These are phyloP conservation scores for Champsocephalus gunnari DNA, from an alignment of 2,797 vertebrate genomes.

Conservation along the genomic window DNA sequence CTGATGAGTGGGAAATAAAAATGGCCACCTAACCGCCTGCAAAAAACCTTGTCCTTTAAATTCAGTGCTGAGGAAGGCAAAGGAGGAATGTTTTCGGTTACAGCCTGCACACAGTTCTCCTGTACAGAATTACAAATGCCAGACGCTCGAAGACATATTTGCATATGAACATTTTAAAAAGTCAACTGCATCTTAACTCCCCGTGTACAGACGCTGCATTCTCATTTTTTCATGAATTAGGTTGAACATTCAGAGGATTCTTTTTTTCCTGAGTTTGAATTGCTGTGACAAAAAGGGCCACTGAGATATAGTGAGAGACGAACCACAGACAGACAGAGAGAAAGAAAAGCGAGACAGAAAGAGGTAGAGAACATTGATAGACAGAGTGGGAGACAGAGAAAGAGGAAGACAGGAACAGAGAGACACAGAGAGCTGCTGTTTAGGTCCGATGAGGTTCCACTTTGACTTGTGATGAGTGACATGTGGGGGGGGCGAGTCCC, in stretches of 20 bases:
- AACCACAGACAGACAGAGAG: constrained; percentile 44
- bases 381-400: constrained; percentile 46
- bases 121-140: constrained; percentile 91
- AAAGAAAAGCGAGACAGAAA: constrained; percentile 63
- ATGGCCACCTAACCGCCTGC: constrained; percentile 83
- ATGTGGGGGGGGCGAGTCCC: constrained; percentile 87
- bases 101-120: constrained; percentile 91
- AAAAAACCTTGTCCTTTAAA: constrained; percentile 75
- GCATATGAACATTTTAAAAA: constrained; percentile 98
- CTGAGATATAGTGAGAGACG: constrained; percentile 81
- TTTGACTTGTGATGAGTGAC: constrained; percentile 80
- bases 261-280: constrained; percentile 97
- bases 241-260: constrained; percentile 99
- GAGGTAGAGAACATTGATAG: constrained; percentile 65
- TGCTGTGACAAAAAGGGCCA: constrained; percentile 94
- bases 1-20: constrained; percentile 85
- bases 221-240: constrained; percentile 92
- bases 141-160: constrained; percentile 93
- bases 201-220: constrained; percentile 90
- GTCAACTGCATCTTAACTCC: constrained; percentile 91
- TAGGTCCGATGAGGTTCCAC: constrained; percentile 93
- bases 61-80: constrained; percentile 91
- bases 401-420: constrained; percentile 57
- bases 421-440: constrained; percentile 86
- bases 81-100: constrained; percentile 93